A percentile compares a stretch with the other conserved stretches of the same genome.
These are phyloP conservation scores for Agapornis roseicollis DNA, from an alignment of 2,113 vertebrate species.

Conservation along the genomic window DNA sequence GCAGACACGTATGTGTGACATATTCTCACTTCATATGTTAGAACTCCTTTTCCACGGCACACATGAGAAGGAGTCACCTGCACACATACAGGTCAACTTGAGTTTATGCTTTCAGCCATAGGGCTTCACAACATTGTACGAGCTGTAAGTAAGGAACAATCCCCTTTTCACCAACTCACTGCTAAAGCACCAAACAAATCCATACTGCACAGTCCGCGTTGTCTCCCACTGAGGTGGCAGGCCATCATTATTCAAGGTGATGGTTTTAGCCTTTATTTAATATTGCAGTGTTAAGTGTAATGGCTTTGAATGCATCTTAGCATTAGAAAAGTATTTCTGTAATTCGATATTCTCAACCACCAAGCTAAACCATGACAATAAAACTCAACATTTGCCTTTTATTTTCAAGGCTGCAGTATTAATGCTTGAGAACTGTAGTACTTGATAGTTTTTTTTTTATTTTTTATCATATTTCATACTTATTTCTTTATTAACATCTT, in stretches of 20 bases:
- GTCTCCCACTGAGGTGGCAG: not conserved
- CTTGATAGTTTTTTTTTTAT: not conserved
- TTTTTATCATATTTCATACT: not conserved
- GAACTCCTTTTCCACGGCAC: not conserved
- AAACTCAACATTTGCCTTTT: not conserved
- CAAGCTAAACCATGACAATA: not conserved
- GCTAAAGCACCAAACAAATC: not conserved
- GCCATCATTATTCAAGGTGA: not conserved
- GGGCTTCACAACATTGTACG: not conserved
- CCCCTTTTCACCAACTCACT: not conserved
- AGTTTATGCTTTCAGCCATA: too few species aligned
- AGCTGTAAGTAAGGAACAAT: not conserved
- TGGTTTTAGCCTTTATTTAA: not conserved
- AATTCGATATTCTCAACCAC: not conserved
- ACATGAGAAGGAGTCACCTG: too few species aligned
- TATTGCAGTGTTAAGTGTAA: not conserved
- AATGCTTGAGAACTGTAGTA: not conserved
- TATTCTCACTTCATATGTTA: too few species aligned
- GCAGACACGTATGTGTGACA: not conserved
- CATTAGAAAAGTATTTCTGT: not conserved
- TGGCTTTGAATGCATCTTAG: not conserved
- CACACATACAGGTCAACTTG: not conserved
- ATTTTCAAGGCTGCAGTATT: not conserved
- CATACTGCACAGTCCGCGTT: rapidly evolving
- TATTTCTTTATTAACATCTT: not conserved